A percentile compares a stretch with the other conserved stretches of the same genome.
Evolutionary conservation across 2,888 invertebrate genomes (phyloP).

Genomic region (Shargacucullia verbasci): DNA sequence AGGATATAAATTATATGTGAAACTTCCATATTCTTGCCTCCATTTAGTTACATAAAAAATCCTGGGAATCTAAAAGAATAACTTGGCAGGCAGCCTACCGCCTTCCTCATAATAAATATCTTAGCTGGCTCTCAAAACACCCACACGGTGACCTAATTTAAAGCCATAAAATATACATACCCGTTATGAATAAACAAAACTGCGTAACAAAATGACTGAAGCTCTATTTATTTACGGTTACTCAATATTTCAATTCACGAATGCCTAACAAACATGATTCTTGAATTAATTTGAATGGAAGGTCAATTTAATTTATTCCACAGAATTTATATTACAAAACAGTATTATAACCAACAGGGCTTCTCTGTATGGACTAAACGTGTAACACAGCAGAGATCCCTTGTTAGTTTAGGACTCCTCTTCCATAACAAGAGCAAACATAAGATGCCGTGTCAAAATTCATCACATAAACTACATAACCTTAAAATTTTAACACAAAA

Average conservation of each 20-base stretch:
- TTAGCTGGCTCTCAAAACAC: too few species aligned
- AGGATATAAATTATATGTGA: too few species aligned
- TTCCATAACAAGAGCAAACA: conserved; percentile 32
- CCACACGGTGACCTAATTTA: too few species aligned
- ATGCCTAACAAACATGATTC: conserved; percentile 20
- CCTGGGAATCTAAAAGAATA: too few species aligned
- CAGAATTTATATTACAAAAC: conserved; percentile 38
- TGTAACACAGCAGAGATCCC: conserved; percentile 39
- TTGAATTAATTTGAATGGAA: conserved; percentile 31
- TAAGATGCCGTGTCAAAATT: conserved; percentile 42
- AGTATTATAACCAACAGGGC: conserved; percentile 30
- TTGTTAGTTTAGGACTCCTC: conserved; percentile 55
- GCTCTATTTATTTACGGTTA: not conserved
- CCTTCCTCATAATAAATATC: too few species aligned
- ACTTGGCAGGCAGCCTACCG: too few species aligned
- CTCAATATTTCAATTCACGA: conserved; percentile 7
- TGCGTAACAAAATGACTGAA: conserved; percentile 1
- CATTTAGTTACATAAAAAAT: too few species aligned
- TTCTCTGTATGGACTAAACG: conserved; percentile 38
- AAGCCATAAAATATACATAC: too few species aligned
- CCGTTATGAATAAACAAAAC: not conserved
- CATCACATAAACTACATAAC: conserved; percentile 21
- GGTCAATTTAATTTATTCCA: conserved; percentile 32
- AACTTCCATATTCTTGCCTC: too few species aligned
- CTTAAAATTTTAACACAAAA: conserved; percentile 3